A percentile compares a stretch with the other conserved stretches of the same genome.
Conservation (phyloP, 2,888 invertebrate genomes). For the Chrysomela aeneicollis region DNA sequence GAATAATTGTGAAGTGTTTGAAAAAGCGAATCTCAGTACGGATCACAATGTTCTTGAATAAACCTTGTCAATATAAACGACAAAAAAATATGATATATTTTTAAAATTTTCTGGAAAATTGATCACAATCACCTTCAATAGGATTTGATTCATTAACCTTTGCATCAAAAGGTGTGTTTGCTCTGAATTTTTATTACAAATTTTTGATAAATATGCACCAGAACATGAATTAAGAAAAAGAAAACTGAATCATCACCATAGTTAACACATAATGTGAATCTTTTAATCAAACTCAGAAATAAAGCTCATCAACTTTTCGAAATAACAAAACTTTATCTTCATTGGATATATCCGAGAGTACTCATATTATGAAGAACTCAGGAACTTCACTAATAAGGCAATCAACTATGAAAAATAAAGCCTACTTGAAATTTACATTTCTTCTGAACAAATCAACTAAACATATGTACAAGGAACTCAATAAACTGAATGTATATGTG, state of each 20-base stretch:
- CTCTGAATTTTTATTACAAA: not conserved
- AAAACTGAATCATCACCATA: conserved; percentile 8
- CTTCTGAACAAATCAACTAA: not conserved
- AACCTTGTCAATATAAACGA: not conserved
- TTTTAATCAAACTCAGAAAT: conserved; percentile 11
- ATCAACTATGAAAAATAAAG: not conserved
- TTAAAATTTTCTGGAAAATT: not conserved
- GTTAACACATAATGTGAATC: conserved; percentile 1
- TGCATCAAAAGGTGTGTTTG: not conserved
- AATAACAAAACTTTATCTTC: conserved; percentile 11
- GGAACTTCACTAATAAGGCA: conserved; percentile 7
- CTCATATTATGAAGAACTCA: conserved; percentile 15
- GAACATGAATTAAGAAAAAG: not conserved
- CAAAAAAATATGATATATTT: not conserved
- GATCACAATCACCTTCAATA: not conserved
- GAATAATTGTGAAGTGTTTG: not conserved
- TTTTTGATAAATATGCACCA: not conserved
- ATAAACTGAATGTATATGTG: not conserved
- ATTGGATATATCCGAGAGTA: no score
- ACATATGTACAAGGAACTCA: not conserved
- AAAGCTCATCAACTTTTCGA: conserved; percentile 8
- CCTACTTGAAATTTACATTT: not conserved
- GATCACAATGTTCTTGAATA: not conserved
- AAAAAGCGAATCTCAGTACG: not conserved
- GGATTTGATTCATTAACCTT: not conserved